Evolutionary conservation across 2,113 vertebrate genomes (phyloP), one percentile per base, ranked within the genome.

Genomic region (Campylorhamphus procurvoides): DNA sequence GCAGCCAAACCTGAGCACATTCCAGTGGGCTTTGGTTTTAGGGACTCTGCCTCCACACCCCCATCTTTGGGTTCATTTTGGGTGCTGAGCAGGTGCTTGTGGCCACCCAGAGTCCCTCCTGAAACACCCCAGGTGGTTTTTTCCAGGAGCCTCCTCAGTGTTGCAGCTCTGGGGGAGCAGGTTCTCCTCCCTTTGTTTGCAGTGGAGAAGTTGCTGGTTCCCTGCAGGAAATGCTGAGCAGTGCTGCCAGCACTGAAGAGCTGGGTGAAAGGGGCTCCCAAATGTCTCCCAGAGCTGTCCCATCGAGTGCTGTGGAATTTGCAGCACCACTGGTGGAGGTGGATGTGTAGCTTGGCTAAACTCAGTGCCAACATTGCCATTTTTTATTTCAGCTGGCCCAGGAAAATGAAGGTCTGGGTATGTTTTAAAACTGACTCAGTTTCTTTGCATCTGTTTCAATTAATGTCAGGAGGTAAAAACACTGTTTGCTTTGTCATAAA

Each of bases 11-110:
- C 49, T 17, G 44, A 63, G 17, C 39, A 11, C 67, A 75, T n/a
- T 40, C 44, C 37, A 18, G 58, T 16, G 35, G 40, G 62, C 7
- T 66, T 62, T 76, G 67, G 7, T 68, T 75, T 18, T 39, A 28
- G 80, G 39, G n/a, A 5, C 49, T 53, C 74, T 67, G 53, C 4
- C 58, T 58, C 0, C 40, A 11, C 1, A 0, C 29, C 7, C 12
- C 39, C 23, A 16, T 1, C 29, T n/a, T 29, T 62, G 46, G 31
- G 28, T 52, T 69, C 2, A 2, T 4, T 56, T 94, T 37, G 62
- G 8, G 18, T 64, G 25, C 22, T 15, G 20, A 44, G 58, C 69
- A 72, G 28, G 14, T 58, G 12, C 10, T 40, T n/a, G 23, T 8
- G 53, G 31, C 40, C 31, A 53, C 6, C 23, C 63, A 4, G 5